phyloP scores from a whole-genome alignment of 2,113 vertebrate genomes.

The Setophaga petechia region DNA sequence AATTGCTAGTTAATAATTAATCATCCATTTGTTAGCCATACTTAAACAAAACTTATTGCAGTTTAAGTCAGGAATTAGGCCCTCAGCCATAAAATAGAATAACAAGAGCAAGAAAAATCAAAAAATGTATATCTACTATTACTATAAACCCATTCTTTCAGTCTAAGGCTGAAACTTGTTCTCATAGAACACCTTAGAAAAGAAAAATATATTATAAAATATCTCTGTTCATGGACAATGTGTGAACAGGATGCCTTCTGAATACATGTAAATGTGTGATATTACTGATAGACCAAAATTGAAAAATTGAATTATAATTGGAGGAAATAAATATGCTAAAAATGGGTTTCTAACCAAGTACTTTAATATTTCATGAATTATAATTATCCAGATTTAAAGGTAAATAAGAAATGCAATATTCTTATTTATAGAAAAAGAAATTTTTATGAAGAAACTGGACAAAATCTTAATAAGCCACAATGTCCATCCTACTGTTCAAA shows the following conservation, averaged over 20 bases:
- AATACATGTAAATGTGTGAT: neutral
- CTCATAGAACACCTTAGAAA: neutral
- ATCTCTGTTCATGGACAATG: neutral
- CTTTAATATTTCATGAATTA: neutral
- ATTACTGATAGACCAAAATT: neutral
- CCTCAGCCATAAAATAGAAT: neutral
- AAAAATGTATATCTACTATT: neutral
- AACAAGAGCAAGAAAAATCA: neutral
- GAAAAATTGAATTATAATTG: neutral
- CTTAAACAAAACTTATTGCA: neutral
- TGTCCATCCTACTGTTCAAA: neutral
- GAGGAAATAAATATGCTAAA: neutral
- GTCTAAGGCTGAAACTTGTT: neutral
- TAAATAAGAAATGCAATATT: neutral
- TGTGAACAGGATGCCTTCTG: neutral
- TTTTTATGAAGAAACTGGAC: neutral
- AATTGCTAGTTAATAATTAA: constrained; percentile 42
- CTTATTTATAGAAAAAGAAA: neutral
- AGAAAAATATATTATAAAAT: neutral
- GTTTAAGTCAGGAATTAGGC: neutral
- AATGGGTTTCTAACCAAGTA: neutral
- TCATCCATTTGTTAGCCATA: neutral
- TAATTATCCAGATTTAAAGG: neutral
- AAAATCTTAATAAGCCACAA: neutral
- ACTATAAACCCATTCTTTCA: neutral